These are phyloP conservation scores for Mycteria americana DNA, from an alignment of 2,797 vertebrate genomes.

Conservation along the genomic window DNA sequence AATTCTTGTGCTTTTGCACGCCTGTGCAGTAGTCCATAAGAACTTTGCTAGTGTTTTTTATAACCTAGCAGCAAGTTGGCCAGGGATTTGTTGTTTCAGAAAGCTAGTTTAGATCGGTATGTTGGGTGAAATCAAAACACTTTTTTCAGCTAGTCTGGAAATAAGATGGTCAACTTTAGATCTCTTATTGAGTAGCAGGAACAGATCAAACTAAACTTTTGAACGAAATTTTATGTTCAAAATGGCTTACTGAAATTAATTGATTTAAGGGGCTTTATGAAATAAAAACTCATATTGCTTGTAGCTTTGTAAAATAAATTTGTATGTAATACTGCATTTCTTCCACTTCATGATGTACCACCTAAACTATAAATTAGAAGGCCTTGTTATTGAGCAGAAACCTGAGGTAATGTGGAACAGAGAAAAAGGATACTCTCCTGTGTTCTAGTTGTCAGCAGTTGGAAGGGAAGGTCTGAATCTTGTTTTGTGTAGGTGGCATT, in stretches of 20 bases:
- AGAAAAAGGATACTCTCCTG: background rate
- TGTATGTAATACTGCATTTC: background rate
- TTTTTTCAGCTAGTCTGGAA: background rate
- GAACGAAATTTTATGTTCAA: background rate
- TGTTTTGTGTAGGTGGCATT: background rate
- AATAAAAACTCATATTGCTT: background rate
- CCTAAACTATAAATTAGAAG: background rate
- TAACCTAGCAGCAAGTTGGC: background rate
- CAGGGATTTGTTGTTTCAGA: background rate
- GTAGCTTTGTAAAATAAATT: background rate
- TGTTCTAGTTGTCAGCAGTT: background rate
- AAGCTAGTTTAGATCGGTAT: background rate
- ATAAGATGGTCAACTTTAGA: background rate
- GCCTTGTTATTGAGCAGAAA: background rate
- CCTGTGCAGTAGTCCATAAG: background rate
- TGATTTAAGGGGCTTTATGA: background rate
- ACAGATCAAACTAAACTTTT: background rate
- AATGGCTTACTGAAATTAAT: background rate
- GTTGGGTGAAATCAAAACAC: background rate
- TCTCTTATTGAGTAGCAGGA: background rate
- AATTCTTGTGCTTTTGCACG: background rate
- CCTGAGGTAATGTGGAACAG: background rate
- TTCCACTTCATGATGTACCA: background rate
- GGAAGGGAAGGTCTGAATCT: background rate
- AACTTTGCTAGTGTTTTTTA: background rate